These are phyloP conservation scores for Stigmatopora argus DNA, from an alignment of 2,113 vertebrate genomes.

Conservation along the genomic window DNA sequence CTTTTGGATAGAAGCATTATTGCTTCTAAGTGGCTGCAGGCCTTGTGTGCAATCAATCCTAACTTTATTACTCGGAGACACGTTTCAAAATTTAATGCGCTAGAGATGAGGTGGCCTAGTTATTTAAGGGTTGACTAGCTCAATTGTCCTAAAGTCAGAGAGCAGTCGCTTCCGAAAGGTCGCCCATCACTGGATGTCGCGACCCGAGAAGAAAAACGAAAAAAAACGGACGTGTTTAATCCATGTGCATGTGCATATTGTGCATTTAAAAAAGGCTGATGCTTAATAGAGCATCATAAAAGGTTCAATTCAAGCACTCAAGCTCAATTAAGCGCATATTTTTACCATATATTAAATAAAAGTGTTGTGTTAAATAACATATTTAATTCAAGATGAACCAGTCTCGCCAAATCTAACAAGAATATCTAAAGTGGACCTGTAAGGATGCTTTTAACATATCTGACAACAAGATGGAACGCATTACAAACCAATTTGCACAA, in stretches of 20 bases:
- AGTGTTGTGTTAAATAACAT: not conserved
- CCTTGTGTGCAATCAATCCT: conserved; percentile 47
- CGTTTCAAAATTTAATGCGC: conserved; percentile 57
- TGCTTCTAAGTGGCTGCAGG: conserved; percentile 2
- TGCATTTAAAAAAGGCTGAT: not conserved
- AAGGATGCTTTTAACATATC: no score
- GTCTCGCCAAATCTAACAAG: no score
- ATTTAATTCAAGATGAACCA: no score
- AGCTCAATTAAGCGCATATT: not conserved
- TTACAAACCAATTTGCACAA: no score
- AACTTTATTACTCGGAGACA: conserved; percentile 53
- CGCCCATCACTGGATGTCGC: conserved; percentile 4
- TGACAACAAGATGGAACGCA: no score
- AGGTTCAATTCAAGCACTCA: not conserved
- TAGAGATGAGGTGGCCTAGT: conserved; percentile 37
- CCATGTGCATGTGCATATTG: not conserved
- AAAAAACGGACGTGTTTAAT: not conserved
- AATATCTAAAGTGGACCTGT: no score
- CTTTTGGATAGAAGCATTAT: conserved; percentile 1
- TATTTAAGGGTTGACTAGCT: conserved; percentile 40
- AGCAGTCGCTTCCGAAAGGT: conserved; percentile 1
- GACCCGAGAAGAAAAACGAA: conserved; percentile 1
- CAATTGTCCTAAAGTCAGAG: conserved; percentile 1
- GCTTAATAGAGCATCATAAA: not conserved
- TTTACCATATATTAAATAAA: not conserved